Percentiles rank a stretch among this genome's conserved stretches.
Conservation (phyloP, 2,797 vertebrate species). For the Mallotus villosus region DNA sequence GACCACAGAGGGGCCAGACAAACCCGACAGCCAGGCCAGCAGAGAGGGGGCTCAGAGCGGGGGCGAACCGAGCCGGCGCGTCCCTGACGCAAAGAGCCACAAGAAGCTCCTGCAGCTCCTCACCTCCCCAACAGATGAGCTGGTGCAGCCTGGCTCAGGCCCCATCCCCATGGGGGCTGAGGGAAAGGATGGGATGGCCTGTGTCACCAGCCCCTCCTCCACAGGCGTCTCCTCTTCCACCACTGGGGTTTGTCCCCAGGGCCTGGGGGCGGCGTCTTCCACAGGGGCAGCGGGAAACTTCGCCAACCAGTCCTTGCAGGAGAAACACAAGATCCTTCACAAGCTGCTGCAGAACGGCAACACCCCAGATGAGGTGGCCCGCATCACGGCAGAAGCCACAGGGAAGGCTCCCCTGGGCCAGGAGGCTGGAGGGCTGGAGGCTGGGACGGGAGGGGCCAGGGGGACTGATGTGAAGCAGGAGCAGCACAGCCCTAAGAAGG, state of each 20-base stretch:
- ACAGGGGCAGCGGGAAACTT: conserved; percentile 64
- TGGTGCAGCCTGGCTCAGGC: conserved; percentile 63
- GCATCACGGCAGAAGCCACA: conserved; percentile 96
- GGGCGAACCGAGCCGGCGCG: conserved; percentile 76
- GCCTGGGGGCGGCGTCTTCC: conserved; percentile 78
- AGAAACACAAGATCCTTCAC: conserved; percentile 97
- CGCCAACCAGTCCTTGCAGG: conserved; percentile 83
- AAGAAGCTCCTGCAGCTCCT: conserved; percentile 96
- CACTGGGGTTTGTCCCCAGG: conserved; percentile 34
- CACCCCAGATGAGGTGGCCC: conserved; percentile 95
- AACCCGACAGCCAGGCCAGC: conserved; percentile 82
- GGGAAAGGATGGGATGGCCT: conserved; percentile 81
- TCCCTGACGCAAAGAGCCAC: conserved; percentile 86
- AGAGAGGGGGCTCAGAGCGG: conserved; percentile 76
- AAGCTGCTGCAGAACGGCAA: conserved; percentile 96
- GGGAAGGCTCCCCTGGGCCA: conserved; percentile 81
- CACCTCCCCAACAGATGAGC: conserved; percentile 90
- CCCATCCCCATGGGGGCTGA: conserved; percentile 80
- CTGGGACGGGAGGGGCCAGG: conserved; percentile 55
- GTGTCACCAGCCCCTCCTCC: conserved; percentile 89
- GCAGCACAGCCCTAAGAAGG: conserved; percentile 94
- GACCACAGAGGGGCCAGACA: conserved; percentile 84
- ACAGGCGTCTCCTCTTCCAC: conserved; percentile 89
- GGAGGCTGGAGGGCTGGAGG: conserved; percentile 67
- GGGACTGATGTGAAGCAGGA: conserved; percentile 84